Conservation (phyloP, 92 coral and sea anemone species). For the Epizoanthus stellaris region DNA sequence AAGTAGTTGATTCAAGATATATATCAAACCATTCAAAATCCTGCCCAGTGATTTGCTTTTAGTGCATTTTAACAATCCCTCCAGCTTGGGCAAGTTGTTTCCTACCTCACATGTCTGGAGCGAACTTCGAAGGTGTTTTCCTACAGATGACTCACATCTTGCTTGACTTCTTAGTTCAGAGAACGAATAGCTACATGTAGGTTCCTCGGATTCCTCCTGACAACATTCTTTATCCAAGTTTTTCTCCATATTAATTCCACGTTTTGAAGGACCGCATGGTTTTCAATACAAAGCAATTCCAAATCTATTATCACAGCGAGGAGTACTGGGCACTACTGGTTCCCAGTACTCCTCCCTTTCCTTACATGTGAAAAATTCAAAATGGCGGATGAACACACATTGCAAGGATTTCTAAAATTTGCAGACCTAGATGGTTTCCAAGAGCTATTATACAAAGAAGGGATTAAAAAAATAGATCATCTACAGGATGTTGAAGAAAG, state of each 20-base stretch:
- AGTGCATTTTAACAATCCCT: conserved; percentile 33
- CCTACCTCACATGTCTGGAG: conserved; percentile 62
- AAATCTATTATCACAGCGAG: conserved; percentile 33
- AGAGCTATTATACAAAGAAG: conserved; percentile 36
- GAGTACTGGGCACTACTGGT: conserved; percentile 41
- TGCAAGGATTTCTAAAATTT: conserved; percentile 51
- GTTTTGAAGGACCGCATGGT: conserved; percentile 16
- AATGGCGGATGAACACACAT: conserved; percentile 18
- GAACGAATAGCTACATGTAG: conserved; percentile 3
- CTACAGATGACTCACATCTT: conserved; percentile 46
- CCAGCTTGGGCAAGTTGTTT: conserved; percentile 59
- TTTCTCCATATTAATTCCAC: conserved; percentile 34
- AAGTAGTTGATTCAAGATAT: conserved; percentile 17
- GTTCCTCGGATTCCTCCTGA: conserved; percentile 25
- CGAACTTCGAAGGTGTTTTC: conserved; percentile 57
- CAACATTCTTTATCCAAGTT: conserved; percentile 35
- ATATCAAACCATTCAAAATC: no score
- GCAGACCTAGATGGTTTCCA: conserved; percentile 55
- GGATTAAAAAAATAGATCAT: conserved; percentile 47
- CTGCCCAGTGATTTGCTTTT: no score
- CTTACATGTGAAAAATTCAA: conserved; percentile 23
- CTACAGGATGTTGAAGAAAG: conserved; percentile 59
- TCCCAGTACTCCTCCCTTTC: conserved; percentile 45
- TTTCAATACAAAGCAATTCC: conserved; percentile 16
- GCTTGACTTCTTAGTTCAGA: conserved; percentile 55